A percentile compares a stretch with the other conserved stretches of the same genome.
These are phyloP conservation scores for Pseudoatta argentina DNA, from an alignment of 1,140 invertebrate species.

Conservation along the genomic window DNA sequence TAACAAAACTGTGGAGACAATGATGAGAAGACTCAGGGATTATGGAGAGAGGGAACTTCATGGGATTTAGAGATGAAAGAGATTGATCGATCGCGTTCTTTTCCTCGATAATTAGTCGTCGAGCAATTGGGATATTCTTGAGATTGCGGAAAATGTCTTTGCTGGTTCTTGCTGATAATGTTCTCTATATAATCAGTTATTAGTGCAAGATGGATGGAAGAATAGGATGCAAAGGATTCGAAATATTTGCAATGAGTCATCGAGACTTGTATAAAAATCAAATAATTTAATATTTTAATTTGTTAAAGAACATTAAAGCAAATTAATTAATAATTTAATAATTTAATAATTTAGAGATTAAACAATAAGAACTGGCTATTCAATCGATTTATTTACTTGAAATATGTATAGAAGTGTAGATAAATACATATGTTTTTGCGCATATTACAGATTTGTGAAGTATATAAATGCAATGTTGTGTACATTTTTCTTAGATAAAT, in stretches of 20 bases:
- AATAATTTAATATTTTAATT: background rate
- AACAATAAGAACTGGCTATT: no score
- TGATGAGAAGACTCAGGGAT: constrained; percentile 47
- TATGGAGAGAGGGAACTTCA: constrained; percentile 49
- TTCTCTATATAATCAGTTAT: constrained; percentile 17
- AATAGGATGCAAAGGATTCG: background rate
- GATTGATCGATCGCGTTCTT: constrained; percentile 55
- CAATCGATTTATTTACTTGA: no score
- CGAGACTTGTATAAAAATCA: background rate
- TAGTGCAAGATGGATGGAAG: background rate
- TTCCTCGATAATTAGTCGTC: constrained; percentile 44
- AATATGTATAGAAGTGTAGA: no score
- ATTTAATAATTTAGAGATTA: background rate
- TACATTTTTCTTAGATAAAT: background rate
- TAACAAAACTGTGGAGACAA: constrained; percentile 59
- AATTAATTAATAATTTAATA: background rate
- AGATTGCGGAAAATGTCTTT: constrained; percentile 34
- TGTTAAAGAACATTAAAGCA: background rate
- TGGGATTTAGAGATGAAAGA: constrained; percentile 10
- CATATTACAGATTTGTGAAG: background rate
- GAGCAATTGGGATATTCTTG: constrained; percentile 26
- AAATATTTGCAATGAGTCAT: background rate
- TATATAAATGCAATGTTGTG: no score
- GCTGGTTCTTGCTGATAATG: constrained; percentile 37
- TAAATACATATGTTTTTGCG: no score